Conservation (phyloP, 2,113 vertebrate species). For the Loxodonta africana region DNA sequence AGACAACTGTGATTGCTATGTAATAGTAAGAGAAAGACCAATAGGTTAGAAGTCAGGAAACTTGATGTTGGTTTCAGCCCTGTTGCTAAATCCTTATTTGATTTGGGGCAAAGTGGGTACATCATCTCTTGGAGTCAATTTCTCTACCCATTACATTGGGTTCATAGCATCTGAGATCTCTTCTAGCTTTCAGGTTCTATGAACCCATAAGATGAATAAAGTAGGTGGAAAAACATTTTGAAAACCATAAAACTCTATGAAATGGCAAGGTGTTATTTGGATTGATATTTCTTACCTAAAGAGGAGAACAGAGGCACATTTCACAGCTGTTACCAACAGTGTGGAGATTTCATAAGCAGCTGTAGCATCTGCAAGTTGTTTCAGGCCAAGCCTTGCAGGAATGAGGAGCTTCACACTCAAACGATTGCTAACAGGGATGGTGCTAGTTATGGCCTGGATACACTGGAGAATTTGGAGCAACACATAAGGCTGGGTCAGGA, state of each 20-base stretch:
- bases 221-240: slow-evolving; percentile 30
- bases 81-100: neutral
- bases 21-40: neutral
- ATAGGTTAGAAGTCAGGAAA: neutral
- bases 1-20: neutral
- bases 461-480: neutral
- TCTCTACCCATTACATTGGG: neutral
- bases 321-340: neutral
- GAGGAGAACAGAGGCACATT: neutral
- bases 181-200: neutral
- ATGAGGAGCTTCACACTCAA: neutral
- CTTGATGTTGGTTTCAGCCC: neutral
- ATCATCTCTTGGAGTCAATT: neutral
- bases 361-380: neutral
- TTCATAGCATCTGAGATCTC: neutral
- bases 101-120: neutral
- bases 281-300: neutral
- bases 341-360: neutral
- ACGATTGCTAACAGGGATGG: accelerated
- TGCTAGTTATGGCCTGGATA: neutral
- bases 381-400: neutral
- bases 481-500: too few relatives aligned
- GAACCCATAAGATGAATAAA: neutral
- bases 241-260: neutral
- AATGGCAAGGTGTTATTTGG: neutral